phyloP scores from a whole-genome alignment of 2,888 invertebrate genomes.

The Cheilosia scutellata region DNA sequence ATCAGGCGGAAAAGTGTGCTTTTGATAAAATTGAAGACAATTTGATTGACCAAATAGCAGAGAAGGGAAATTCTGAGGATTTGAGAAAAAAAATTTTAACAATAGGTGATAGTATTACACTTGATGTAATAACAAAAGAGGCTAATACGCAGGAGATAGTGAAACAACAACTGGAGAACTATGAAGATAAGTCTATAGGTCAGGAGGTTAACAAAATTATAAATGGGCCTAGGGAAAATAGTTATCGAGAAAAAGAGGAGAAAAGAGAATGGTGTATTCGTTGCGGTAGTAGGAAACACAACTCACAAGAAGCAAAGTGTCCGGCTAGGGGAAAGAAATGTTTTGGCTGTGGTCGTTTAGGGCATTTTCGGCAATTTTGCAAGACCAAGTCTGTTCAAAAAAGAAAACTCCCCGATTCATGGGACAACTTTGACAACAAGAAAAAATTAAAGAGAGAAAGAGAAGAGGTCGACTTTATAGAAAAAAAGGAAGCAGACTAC shows the following conservation, averaged over 20 bases:
- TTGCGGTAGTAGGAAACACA: constrained; percentile 30
- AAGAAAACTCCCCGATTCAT: constrained; percentile 12
- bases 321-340: constrained; percentile 17
- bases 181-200: constrained; percentile 29
- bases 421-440: constrained; percentile 6
- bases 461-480: constrained; percentile 47
- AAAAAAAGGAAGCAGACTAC: constrained; percentile 41
- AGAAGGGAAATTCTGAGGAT: constrained; percentile 76
- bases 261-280: constrained; percentile 14
- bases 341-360: constrained; percentile 6
- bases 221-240: constrained; percentile 27
- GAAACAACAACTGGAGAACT: constrained; percentile 45
- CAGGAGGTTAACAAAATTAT: constrained; percentile 28
- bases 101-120: constrained; percentile 40
- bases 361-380: constrained; percentile 27
- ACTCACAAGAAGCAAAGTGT: constrained; percentile 9
- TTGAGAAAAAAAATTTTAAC: constrained; percentile 58
- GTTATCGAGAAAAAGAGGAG: constrained; percentile 31
- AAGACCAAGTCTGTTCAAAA: constrained; percentile 6
- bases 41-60: constrained; percentile 78
- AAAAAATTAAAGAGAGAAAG: constrained; percentile 35
- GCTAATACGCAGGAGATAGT: constrained; percentile 53
- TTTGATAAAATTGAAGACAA: constrained; percentile 77
- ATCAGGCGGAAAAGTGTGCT: constrained; percentile 57
- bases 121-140: constrained; percentile 50